Percentiles rank a stretch among this genome's conserved stretches.
Evolutionary conservation across 1,140 invertebrate genomes (phyloP).

Genomic region (Oncopeltus fasciatus): DNA sequence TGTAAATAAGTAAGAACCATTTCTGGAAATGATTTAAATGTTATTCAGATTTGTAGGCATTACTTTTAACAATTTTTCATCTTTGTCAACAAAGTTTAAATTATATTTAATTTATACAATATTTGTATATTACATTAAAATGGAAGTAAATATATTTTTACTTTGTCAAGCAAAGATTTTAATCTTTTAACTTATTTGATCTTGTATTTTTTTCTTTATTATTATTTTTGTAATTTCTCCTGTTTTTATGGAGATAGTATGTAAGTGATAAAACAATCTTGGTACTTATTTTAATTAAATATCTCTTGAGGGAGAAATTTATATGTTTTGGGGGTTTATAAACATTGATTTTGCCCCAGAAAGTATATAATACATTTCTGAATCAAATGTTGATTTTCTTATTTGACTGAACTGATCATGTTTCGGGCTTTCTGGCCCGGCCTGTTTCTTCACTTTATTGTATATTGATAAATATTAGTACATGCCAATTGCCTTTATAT

Average conservation of each 20-base stretch:
- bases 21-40: background rate
- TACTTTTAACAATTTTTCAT: background rate
- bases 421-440: background rate
- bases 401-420: conserved; percentile 9
- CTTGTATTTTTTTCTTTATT: background rate
- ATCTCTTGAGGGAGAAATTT: background rate
- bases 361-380: background rate
- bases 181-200: conserved; percentile 2
- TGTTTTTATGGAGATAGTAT: conserved; percentile 7
- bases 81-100: background rate
- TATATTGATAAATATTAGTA: conserved; percentile 17
- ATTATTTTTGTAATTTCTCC: background rate
- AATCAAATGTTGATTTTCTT: conserved; percentile 7
- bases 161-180: background rate
- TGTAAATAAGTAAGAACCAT: conserved; percentile 1
- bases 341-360: background rate
- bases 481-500: conserved; percentile 22
- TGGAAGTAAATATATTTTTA: background rate
- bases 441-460: conserved; percentile 1
- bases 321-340: background rate
- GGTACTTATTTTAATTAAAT: conserved; percentile 14
- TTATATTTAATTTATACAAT: conserved; percentile 4
- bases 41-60: background rate
- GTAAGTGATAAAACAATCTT: conserved; percentile 12
- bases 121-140: conserved; percentile 1